Conservation (phyloP, 2,113 vertebrate species). For the Glareola pratincola region DNA sequence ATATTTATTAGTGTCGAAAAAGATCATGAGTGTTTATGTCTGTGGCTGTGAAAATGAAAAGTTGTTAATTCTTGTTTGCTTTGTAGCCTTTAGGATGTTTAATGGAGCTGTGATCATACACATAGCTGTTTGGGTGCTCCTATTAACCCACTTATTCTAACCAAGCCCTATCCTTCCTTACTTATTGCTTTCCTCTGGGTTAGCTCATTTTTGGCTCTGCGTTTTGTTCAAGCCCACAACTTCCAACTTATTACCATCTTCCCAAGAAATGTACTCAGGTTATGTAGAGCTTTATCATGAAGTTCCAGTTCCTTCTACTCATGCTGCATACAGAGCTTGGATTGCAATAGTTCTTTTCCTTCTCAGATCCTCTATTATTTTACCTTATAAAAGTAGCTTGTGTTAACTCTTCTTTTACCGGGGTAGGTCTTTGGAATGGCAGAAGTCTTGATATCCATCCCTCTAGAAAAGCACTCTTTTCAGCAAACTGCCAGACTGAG, state of each 20-base stretch:
- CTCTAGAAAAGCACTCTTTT: background rate
- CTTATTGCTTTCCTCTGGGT: background rate
- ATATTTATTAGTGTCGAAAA: background rate
- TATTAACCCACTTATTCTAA: background rate
- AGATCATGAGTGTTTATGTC: accelerated
- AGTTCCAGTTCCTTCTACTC: background rate
- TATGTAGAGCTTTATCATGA: background rate
- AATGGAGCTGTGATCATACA: background rate
- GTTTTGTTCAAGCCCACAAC: background rate
- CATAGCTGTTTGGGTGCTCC: background rate
- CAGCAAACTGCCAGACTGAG: background rate
- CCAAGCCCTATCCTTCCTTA: background rate
- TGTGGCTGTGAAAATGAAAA: background rate
- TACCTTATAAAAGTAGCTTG: background rate
- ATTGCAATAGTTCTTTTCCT: background rate
- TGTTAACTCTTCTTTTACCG: background rate
- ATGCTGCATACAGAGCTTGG: background rate
- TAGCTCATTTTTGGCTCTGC: background rate
- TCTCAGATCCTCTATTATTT: background rate
- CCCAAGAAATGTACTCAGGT: background rate
- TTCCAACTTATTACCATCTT: background rate
- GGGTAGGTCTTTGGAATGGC: background rate
- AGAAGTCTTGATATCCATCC: background rate
- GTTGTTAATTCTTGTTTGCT: background rate
- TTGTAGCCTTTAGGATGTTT: background rate